These are phyloP conservation scores for Archivesica marissinica DNA, from an alignment of 1,140 invertebrate genomes.

Conservation along the genomic window DNA sequence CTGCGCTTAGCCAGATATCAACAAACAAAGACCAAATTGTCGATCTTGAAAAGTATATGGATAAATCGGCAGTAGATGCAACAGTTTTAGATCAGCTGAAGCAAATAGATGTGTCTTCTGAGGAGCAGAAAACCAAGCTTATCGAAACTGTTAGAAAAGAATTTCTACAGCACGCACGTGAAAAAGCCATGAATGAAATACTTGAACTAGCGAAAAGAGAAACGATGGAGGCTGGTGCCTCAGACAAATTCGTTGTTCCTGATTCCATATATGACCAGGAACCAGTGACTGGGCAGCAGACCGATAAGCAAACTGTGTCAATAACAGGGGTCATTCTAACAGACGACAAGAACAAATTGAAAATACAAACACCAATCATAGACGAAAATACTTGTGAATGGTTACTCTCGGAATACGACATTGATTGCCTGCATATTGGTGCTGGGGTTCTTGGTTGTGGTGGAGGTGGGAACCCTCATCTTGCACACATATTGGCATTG, in stretches of 20 bases:
- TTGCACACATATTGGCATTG: constrained; percentile 70
- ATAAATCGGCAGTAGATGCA: constrained; percentile 53
- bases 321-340: constrained; percentile 44
- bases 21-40: constrained; percentile 72
- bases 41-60: constrained; percentile 62
- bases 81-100: neutral
- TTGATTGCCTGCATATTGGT: constrained; percentile 79
- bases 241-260: constrained; percentile 41
- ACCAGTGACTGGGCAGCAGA: neutral
- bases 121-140: constrained; percentile 26
- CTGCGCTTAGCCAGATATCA: constrained; percentile 78
- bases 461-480: constrained; percentile 77
- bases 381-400: constrained; percentile 74
- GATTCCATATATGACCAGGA: constrained; percentile 33
- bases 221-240: constrained; percentile 62
- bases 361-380: constrained; percentile 61
- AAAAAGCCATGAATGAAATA: constrained; percentile 62
- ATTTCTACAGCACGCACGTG: constrained; percentile 66
- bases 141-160: constrained; percentile 60
- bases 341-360: constrained; percentile 18
- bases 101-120: neutral
- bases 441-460: constrained; percentile 80
- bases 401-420: constrained; percentile 75
- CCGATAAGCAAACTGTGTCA: constrained; percentile 58
- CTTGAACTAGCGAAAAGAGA: constrained; percentile 54